Conservation (phyloP, 2,888 invertebrate species). For the Drosophila melanosoma region DNA sequence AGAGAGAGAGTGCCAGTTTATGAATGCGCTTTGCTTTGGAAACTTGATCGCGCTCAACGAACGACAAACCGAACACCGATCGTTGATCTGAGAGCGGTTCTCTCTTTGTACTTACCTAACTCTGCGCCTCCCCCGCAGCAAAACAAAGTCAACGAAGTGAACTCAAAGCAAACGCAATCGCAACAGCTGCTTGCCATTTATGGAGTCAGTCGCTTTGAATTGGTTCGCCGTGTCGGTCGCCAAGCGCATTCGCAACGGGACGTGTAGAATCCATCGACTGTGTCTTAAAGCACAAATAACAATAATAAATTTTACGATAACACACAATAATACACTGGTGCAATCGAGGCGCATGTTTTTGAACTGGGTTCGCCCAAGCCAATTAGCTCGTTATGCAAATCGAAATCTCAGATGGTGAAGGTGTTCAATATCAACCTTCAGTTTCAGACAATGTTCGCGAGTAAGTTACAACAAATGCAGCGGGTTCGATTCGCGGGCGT, state of each 20-base stretch:
- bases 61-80: conserved; percentile 11
- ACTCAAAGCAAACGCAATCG: conserved; percentile 49
- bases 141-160: conserved; percentile 4
- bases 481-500: conserved; percentile 45
- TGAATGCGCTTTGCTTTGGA: conserved; percentile 34
- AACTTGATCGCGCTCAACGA: conserved; percentile 56
- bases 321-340: conserved; percentile 23
- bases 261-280: conserved; percentile 13
- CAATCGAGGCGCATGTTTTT: conserved; percentile 33
- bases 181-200: conserved; percentile 77
- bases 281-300: conserved; percentile 24
- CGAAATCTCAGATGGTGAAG: conserved; percentile 43
- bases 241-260: conserved; percentile 50
- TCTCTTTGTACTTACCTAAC: neutral
- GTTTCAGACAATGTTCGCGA: conserved; percentile 14
- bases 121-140: neutral
- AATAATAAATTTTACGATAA: conserved; percentile 44
- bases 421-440: conserved; percentile 45
- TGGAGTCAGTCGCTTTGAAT: conserved; percentile 70
- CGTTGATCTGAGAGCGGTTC: conserved; percentile 38
- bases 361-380: conserved; percentile 35
- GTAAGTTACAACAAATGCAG: conserved; percentile 40
- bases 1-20: conserved; percentile 1
- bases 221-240: conserved; percentile 68
- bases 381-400: conserved; percentile 57